Evolutionary conservation across 2,888 invertebrate genomes (phyloP).

Genomic region (Harmothoe impar): DNA sequence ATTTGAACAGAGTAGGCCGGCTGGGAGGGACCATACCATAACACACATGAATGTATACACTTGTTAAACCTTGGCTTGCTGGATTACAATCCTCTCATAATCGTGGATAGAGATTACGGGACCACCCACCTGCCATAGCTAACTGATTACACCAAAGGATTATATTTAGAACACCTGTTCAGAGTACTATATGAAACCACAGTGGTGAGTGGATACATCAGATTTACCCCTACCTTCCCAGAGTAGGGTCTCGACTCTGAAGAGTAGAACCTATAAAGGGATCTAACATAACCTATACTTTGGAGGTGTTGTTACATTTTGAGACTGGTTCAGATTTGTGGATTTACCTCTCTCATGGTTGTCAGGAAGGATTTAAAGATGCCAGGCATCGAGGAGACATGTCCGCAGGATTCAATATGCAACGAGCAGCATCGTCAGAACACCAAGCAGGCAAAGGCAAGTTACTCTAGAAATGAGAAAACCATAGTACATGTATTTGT

Average conservation of each 20-base stretch:
- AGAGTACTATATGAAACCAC: background rate
- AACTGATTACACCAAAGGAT: background rate
- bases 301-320: too few relatives aligned
- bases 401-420: conserved; percentile 21
- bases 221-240: background rate
- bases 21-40: background rate
- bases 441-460: background rate
- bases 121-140: background rate
- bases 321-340: background rate
- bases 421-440: conserved; percentile 28
- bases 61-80: background rate
- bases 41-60: background rate
- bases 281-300: too few relatives aligned
- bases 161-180: background rate
- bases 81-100: background rate
- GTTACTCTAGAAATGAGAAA: background rate
- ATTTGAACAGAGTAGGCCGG: conserved; percentile 37
- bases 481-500: too few relatives aligned
- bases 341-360: conserved; percentile 11
- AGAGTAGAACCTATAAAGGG: too few relatives aligned
- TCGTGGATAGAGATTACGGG: background rate
- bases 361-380: conserved; percentile 28
- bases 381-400: conserved; percentile 42
- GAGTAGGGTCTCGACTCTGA: too few relatives aligned
- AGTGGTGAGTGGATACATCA: background rate